Evolutionary conservation across 1,140 invertebrate genomes (phyloP).

Genomic region (Choristoneura fumiferana): DNA sequence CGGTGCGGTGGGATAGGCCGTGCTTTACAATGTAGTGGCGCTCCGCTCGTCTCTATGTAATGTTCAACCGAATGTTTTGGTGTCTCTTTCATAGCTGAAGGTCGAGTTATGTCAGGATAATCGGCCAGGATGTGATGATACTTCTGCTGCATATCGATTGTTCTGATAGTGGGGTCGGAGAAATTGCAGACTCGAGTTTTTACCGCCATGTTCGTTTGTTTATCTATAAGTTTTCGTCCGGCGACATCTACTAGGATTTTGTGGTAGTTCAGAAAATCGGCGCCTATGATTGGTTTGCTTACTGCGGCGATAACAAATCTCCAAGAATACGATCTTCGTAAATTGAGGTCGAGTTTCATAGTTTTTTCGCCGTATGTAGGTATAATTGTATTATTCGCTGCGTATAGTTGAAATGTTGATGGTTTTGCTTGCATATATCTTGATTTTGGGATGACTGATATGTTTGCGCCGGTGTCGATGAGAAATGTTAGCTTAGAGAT

Average conservation of each 20-base stretch:
- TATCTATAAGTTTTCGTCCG: background rate
- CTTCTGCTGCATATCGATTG: background rate
- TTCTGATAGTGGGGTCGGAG: background rate
- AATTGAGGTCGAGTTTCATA: background rate
- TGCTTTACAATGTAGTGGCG: background rate
- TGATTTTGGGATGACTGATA: background rate
- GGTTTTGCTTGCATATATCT: background rate
- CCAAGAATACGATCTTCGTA: background rate
- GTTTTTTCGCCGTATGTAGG: constrained; percentile 4
- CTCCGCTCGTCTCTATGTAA: constrained; percentile 19
- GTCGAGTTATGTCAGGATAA: background rate
- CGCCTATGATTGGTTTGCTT: constrained; percentile 32
- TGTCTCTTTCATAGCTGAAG: too few species aligned
- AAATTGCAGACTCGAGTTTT: background rate
- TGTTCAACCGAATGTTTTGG: background rate
- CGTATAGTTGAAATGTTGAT: background rate
- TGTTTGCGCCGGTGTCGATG: constrained; percentile 11
- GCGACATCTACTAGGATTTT: constrained; percentile 18
- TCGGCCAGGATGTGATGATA: background rate
- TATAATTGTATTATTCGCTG: constrained; percentile 12
- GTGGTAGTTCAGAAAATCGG: constrained; percentile 28
- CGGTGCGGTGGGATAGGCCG: constrained; percentile 9
- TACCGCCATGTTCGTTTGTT: background rate
- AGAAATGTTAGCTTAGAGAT: background rate
- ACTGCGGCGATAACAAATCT: constrained; percentile 20